Conservation (phyloP, 2,113 vertebrate species). For the Eulacestoma nigropectus region DNA sequence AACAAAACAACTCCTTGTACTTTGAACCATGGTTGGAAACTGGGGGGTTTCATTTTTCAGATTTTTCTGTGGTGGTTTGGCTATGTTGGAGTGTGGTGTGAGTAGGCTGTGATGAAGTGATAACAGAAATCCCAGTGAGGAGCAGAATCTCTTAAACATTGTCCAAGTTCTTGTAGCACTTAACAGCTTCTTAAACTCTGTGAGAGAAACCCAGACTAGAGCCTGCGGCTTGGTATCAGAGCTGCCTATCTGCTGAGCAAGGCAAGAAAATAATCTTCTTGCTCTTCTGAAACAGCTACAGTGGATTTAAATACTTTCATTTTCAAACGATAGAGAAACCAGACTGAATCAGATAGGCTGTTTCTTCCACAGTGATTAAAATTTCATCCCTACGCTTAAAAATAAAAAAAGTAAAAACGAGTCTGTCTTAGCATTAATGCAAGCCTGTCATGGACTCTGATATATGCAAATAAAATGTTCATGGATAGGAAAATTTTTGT, state of each 20-base stretch:
- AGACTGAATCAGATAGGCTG: background rate
- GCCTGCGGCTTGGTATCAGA: background rate
- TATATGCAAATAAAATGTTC: slow-evolving; percentile 9
- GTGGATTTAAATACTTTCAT: background rate
- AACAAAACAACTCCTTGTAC: background rate
- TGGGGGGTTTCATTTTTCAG: background rate
- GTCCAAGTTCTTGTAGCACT: background rate
- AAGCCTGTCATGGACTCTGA: background rate
- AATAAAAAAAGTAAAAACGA: background rate
- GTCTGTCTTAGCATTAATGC: background rate
- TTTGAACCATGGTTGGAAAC: background rate
- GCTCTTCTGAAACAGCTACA: background rate
- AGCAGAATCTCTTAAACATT: background rate
- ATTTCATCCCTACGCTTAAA: background rate
- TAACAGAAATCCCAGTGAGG: background rate
- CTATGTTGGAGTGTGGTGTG: background rate
- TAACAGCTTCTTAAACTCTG: background rate
- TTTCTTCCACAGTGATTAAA: background rate
- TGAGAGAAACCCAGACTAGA: background rate
- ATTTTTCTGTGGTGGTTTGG: background rate
- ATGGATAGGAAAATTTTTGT: slow-evolving; percentile 14
- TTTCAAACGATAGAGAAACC: background rate
- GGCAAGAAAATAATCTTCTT: background rate
- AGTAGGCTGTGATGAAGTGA: background rate
- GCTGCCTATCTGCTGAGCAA: background rate